Conservation (phyloP, 2,113 vertebrate genomes). For the Pelvicachromis taeniatus region DNA sequence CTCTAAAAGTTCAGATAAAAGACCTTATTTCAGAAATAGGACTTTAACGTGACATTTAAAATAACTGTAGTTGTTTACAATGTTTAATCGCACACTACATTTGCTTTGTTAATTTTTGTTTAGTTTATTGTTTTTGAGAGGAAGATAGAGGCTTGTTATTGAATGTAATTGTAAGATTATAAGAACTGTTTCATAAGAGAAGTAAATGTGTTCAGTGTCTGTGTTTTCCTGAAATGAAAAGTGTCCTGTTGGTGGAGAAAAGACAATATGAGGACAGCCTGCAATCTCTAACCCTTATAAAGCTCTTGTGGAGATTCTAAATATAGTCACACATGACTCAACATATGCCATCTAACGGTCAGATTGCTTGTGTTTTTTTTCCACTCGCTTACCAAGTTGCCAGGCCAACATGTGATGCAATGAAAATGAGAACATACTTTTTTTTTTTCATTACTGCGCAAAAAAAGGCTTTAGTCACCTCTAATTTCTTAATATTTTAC, state of each 20-base stretch:
- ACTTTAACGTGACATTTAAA: background rate
- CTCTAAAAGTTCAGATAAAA: background rate
- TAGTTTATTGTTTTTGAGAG: background rate
- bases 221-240: background rate
- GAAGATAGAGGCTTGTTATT: background rate
- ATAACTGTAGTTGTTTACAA: background rate
- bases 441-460: fast-evolving
- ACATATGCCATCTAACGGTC: constrained; percentile 16
- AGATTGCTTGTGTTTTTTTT: constrained; percentile 36
- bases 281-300: constrained; percentile 55
- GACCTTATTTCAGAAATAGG: background rate
- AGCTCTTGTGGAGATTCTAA: constrained; percentile 52
- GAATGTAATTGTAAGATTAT: background rate
- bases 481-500: background rate
- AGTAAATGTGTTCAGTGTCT: background rate
- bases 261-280: background rate
- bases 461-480: background rate
- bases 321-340: constrained; percentile 72
- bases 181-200: background rate
- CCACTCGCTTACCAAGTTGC: constrained; percentile 19
- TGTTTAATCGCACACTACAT: background rate
- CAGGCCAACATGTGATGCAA: constrained; percentile 24
- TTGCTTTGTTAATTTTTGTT: background rate
- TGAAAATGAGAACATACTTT: background rate
- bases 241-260: background rate